Evolutionary conservation across 2,797 vertebrate species (phyloP), one percentile per base, ranked within the genome.

Genomic region (Mormyrus proboscirostris): DNA sequence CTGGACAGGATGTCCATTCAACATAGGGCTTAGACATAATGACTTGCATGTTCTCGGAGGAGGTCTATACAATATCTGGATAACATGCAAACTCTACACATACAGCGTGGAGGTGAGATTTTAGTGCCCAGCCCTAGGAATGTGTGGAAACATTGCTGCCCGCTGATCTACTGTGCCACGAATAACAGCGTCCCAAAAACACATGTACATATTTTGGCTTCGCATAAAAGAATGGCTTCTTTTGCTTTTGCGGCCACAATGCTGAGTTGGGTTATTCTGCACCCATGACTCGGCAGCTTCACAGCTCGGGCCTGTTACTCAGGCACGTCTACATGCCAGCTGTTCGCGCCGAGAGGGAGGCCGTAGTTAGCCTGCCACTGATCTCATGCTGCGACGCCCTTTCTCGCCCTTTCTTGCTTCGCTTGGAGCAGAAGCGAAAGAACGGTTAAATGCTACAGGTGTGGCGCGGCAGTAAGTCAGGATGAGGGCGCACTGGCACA

Each of bases 341-440:
- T 22, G 53, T 55, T 91, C 88, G 90, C 90, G 86, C 90, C 83
- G 33, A 82, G 86, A 84, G 62, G 69, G 73, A 91, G 89, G 90
- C 90, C 91, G 90, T 90, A 93, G 91, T 92, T 90, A 92, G 89
- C 91, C 57, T 49, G 90, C 38, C 65, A 76, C 88, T 89, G 87
- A 91, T 90, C 90, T 91, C 22, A 9, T 22, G 25, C 5, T 16
- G 29, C 14, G 10, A 19, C 65, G 90, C 73, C 79, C 73, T 49
- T 90, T 89, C 82, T 85, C 90, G 90, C 88, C 86, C 89, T 86
- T 44, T 89, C 88, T 91, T 88, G 51, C 69, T 89, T 59, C 86
- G 53, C 47, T 19, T 55, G 89, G 51, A 33, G 88, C 44, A 69
- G 73, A 87, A 57, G 22, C 2, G 0, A 3, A 38, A 33, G 29